These are phyloP conservation scores for Parnassius smintheus DNA, from an alignment of 2,888 invertebrate genomes.

Conservation along the genomic window DNA sequence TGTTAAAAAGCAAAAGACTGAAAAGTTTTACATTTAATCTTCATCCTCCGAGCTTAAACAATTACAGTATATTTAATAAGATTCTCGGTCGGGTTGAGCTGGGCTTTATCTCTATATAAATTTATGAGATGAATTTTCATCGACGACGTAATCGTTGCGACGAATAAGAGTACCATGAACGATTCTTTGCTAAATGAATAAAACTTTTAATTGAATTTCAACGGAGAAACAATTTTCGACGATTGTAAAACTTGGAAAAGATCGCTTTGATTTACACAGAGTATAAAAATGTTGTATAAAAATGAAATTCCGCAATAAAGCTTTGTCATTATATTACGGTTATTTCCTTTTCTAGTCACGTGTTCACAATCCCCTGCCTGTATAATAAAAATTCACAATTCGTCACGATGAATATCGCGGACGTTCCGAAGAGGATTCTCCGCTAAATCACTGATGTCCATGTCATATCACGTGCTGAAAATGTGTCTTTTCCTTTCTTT, in stretches of 20 bases:
- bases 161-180: slow-evolving; percentile 61
- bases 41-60: slow-evolving; percentile 21
- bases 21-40: slow-evolving; percentile 24
- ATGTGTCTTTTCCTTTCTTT: slow-evolving; percentile 33
- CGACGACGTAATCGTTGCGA: slow-evolving; percentile 33
- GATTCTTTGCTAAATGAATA: slow-evolving; percentile 75
- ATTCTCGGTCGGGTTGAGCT: slow-evolving; percentile 15
- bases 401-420: slow-evolving; percentile 51
- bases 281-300: background rate
- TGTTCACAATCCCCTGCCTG: slow-evolving; percentile 43
- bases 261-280: slow-evolving; percentile 11
- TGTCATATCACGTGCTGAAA: slow-evolving; percentile 39
- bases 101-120: slow-evolving; percentile 59
- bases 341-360: slow-evolving; percentile 32
- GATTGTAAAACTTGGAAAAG: slow-evolving; percentile 5
- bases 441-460: slow-evolving; percentile 46
- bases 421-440: slow-evolving; percentile 43
- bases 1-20: slow-evolving; percentile 9
- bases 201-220: slow-evolving; percentile 77
- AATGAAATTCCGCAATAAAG: background rate
- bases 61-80: slow-evolving; percentile 29
- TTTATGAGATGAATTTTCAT: slow-evolving; percentile 60
- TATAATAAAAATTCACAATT: slow-evolving; percentile 50
- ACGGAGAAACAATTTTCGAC: slow-evolving; percentile 26
- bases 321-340: background rate